These are phyloP conservation scores for Acanthopagrus latus DNA, from an alignment of 2,797 vertebrate genomes.

Conservation along the genomic window DNA sequence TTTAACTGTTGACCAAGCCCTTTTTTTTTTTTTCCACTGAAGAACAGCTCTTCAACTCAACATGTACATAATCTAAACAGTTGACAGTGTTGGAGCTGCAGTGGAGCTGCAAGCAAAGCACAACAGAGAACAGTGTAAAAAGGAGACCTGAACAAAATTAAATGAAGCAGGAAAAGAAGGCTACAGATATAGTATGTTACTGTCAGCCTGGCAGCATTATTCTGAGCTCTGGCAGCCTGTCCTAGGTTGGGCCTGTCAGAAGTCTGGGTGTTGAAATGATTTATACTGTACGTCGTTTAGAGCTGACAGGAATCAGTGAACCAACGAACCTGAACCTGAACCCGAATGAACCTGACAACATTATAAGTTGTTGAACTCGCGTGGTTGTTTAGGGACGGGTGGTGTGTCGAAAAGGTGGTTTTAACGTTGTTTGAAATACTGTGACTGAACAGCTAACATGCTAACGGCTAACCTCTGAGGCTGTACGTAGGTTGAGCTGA, in stretches of 20 bases:
- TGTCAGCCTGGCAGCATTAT: conserved; percentile 11
- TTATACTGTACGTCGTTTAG: conserved; percentile 62
- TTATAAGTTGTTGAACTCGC: conserved; percentile 29
- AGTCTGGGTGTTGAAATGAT: conserved; percentile 61
- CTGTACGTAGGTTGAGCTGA: background rate
- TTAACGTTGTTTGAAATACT: too few species aligned
- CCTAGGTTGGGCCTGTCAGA: conserved; percentile 47
- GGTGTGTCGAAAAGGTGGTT: background rate
- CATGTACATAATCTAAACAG: background rate
- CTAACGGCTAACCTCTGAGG: background rate
- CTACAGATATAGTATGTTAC: conserved; percentile 3
- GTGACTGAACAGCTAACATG: background rate
- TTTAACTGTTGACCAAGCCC: background rate
- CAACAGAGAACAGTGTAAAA: background rate
- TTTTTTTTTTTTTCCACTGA: conserved; percentile 1
- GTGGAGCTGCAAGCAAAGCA: background rate
- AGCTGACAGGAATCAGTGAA: conserved; percentile 73
- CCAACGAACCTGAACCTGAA: too few species aligned
- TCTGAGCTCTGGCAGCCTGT: conserved; percentile 12
- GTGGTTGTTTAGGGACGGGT: background rate
- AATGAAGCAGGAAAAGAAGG: background rate
- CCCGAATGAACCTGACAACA: conserved; percentile 40
- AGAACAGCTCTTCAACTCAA: conserved; percentile 9
- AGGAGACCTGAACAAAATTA: background rate
- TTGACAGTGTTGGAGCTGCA: background rate